Conservation (phyloP, 1,140 invertebrate genomes). For the Meloidogyne hapla region DNA sequence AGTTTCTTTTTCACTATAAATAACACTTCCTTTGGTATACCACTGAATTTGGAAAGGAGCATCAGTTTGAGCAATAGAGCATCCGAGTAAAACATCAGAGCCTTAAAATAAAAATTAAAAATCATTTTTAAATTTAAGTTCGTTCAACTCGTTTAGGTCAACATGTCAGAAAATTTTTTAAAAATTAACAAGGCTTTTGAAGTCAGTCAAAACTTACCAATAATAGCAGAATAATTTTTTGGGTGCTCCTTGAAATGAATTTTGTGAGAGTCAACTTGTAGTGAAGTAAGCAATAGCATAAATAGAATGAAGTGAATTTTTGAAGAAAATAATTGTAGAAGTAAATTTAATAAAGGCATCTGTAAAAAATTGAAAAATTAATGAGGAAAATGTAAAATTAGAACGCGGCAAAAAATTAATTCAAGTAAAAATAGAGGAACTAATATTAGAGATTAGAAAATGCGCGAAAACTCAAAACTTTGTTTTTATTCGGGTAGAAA, state of each 20-base stretch:
- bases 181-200: neutral
- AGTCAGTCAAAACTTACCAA: slow-evolving; percentile 32
- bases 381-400: neutral
- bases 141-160: no score
- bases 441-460: no score
- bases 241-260: slow-evolving; percentile 39
- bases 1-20: slow-evolving; percentile 36
- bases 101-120: neutral
- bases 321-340: neutral
- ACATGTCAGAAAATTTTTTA: neutral
- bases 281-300: neutral
- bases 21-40: slow-evolving; percentile 37
- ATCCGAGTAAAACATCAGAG: slow-evolving; percentile 32
- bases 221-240: slow-evolving; percentile 36
- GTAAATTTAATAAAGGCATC: neutral
- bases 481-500: no score
- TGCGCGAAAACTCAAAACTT: no score
- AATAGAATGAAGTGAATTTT: neutral
- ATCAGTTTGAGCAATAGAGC: slow-evolving; percentile 35
- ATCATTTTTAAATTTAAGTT: neutral
- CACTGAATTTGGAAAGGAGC: slow-evolving; percentile 43
- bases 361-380: neutral
- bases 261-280: neutral
- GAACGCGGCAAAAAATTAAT: no score
- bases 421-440: no score